Base-by-base conservation (phyloP, 1,140 invertebrate genomes). In the Plodia interpunctella region DNA sequence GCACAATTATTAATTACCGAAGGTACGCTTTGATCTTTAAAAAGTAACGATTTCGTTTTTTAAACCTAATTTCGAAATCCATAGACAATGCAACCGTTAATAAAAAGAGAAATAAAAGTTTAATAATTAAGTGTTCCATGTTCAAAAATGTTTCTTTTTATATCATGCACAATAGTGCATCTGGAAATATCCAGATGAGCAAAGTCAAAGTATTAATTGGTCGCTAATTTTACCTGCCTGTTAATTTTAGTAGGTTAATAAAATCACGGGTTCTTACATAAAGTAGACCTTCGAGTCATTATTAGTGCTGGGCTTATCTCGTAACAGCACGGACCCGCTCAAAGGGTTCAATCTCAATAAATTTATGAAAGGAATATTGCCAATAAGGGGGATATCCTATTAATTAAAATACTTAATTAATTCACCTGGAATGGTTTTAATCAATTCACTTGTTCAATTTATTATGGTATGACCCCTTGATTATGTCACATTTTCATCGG, bases 371-470 rank as follows among this genome's bases (percentile, higher is more conserved):
- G 83, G 83, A 84, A 81, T 87, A 88, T 88, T 83, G 83, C 76
- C 86, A 87, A 88, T 88, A 88, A 83, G 83, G 83, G 79, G 81
- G 65, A 83, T 81, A 85, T 86, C 80, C 82, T 87, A 88, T 88
- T 88, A 88, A 88, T 88, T 88, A 88, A 84, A 86, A 88, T 87
- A 87, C 80, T 87, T 87, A 88, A 88, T 88, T 88, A 88, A 88
- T 88, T 88, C 83, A 88, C 86, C 82, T 87, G 79, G 67, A 87
- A 87, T 84, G 83, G 83, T 80, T 87, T 85, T 88, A 88, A 88
- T 88, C 86, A 88, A 88, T 88, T 83, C 78, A 68, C 67, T 68
- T 68, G 70, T 75, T 74, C 80, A 81, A 87, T 87, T 87, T 87
- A 87, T 87, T 81, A 83, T 80, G 82, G 82, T 77, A 67, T 62